Conservation (phyloP, 1,140 invertebrate species). For the Paracyclopina nana region DNA sequence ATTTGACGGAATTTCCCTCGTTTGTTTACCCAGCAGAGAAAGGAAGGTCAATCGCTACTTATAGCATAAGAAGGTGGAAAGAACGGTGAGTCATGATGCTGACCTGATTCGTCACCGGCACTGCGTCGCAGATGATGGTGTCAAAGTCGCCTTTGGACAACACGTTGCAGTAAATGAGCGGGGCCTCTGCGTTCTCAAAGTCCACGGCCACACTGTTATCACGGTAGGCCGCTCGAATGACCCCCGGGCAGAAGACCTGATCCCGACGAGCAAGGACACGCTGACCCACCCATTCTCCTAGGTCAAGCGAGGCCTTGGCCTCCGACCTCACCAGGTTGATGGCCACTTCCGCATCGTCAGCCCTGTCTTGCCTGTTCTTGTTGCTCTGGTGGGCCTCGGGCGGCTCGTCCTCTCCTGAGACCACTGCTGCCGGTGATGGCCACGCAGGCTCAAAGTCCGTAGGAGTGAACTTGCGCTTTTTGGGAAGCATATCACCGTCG, state of each 20-base stretch:
- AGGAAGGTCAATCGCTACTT: too few relatives aligned
- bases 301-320: conserved; percentile 34
- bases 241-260: conserved; percentile 59
- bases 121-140: conserved; percentile 67
- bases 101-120: conserved; percentile 55
- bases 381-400: background rate
- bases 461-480: conserved; percentile 7
- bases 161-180: conserved; percentile 34
- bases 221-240: conserved; percentile 39
- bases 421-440: too few relatives aligned
- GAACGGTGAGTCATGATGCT: conserved; percentile 18
- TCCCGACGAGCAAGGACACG: conserved; percentile 64
- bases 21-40: too few relatives aligned
- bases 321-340: background rate
- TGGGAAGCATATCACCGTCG: conserved; percentile 7
- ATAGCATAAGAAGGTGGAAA: conserved; percentile 17
- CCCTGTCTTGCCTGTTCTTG: background rate
- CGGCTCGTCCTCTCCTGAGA: background rate
- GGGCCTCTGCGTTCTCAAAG: conserved; percentile 44
- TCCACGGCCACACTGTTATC: conserved; percentile 46
- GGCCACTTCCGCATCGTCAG: background rate
- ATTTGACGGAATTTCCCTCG: too few relatives aligned
- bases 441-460: conserved; percentile 7
- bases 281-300: conserved; percentile 75
- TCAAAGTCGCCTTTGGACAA: conserved; percentile 56